These are phyloP conservation scores for Drosophila greeni DNA, from an alignment of 2,888 invertebrate species.

Conservation along the genomic window DNA sequence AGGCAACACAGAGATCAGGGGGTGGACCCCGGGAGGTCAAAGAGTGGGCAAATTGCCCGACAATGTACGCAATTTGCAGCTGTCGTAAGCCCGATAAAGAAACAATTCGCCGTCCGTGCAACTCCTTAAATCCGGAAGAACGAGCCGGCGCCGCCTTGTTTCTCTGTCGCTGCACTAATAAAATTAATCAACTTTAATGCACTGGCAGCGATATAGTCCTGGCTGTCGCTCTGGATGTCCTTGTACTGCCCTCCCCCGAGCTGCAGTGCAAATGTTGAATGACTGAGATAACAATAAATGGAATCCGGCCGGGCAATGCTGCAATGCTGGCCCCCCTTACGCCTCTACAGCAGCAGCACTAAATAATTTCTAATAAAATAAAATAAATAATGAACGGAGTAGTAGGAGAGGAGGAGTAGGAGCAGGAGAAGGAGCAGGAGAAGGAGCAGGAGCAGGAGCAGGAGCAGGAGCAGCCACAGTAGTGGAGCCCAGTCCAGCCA, in stretches of 20 bases:
- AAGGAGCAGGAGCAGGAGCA: not conserved
- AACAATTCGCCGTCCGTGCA: slow-evolving; percentile 22
- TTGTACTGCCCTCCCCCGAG: slow-evolving; percentile 9
- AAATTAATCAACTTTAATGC: slow-evolving; percentile 72
- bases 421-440: not conserved
- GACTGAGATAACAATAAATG: slow-evolving; percentile 69
- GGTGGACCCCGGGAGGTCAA: not conserved
- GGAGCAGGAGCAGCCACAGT: not conserved
- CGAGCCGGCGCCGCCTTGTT: not conserved
- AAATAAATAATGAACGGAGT: slow-evolving; percentile 73
- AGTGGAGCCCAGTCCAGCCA: slow-evolving; percentile 19
- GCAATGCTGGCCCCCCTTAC: slow-evolving; percentile 5
- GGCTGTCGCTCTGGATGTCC: slow-evolving; percentile 3
- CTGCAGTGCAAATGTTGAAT: slow-evolving; percentile 54
- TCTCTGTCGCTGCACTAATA: slow-evolving; percentile 50
- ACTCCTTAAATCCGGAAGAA: slow-evolving; percentile 29
- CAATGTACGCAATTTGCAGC: slow-evolving; percentile 29
- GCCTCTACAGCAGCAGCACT: slow-evolving; percentile 54
- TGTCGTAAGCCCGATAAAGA: slow-evolving; percentile 22
- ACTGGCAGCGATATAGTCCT: slow-evolving; percentile 31
- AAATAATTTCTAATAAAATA: slow-evolving; percentile 74
- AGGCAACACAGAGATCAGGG: not conserved
- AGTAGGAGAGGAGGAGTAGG: slow-evolving; percentile 24
- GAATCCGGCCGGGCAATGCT: slow-evolving; percentile 53
- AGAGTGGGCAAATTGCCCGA: slow-evolving; percentile 1